phyloP scores from a whole-genome alignment of 2,113 vertebrate genomes.

The Merops nubicus region DNA sequence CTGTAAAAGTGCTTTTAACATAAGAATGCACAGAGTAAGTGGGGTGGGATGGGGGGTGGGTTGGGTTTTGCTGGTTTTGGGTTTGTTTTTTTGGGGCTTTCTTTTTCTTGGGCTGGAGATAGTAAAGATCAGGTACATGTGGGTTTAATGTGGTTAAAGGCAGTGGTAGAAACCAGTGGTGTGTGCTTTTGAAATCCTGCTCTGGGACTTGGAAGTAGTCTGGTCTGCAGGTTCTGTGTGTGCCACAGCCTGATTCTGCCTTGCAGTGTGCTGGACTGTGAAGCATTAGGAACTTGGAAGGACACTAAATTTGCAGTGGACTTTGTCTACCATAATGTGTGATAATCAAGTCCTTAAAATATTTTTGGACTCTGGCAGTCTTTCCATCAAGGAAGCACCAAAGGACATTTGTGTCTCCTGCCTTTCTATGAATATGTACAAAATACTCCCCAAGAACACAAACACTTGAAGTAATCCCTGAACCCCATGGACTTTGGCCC shows the following conservation, averaged over 20 bases:
- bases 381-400: neutral
- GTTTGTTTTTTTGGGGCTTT: neutral
- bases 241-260: neutral
- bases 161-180: neutral
- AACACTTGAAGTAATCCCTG: neutral
- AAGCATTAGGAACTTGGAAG: neutral
- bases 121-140: neutral
- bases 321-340: fast-evolving
- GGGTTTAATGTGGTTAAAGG: neutral
- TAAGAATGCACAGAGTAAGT: neutral
- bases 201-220: neutral
- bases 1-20: neutral
- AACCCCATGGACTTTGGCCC: neutral
- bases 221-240: neutral
- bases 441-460: neutral
- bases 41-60: neutral
- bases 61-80: neutral
- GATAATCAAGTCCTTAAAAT: neutral
- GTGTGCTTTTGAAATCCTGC: neutral
- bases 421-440: neutral
- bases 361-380: neutral
- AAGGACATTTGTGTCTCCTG: neutral
- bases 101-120: neutral
- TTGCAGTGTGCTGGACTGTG: neutral
- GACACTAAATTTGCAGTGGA: neutral